phyloP scores from a whole-genome alignment of 2,797 vertebrate genomes.

The Babyrousa celebensis region DNA sequence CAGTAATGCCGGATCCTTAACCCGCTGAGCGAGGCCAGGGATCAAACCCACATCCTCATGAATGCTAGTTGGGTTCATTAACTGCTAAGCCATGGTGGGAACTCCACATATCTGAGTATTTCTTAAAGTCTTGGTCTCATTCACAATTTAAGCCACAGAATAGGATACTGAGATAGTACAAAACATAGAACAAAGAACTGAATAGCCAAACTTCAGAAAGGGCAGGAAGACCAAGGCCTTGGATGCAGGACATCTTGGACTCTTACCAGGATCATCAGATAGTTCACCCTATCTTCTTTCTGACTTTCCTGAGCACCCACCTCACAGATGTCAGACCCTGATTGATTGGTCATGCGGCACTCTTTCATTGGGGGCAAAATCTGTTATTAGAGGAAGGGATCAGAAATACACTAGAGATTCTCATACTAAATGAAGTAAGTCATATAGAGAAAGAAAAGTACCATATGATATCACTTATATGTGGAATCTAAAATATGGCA shows the following conservation, averaged over 20 bases:
- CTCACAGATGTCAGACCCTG: neutral
- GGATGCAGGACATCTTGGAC: neutral
- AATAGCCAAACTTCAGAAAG: conserved; percentile 1
- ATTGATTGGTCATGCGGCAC: neutral
- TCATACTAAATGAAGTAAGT: too few relatives aligned
- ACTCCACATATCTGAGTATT: neutral
- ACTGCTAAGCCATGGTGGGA: too few relatives aligned
- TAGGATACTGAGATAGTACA: neutral
- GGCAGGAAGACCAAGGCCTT: neutral
- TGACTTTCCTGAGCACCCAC: neutral
- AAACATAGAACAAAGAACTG: neutral
- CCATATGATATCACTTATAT: too few relatives aligned
- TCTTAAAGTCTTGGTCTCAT: conserved; percentile 6
- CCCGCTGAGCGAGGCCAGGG: too few relatives aligned
- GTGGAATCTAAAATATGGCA: too few relatives aligned
- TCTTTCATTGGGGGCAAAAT: neutral
- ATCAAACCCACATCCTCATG: too few relatives aligned
- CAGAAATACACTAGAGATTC: neutral
- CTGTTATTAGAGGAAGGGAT: neutral
- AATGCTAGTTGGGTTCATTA: too few relatives aligned
- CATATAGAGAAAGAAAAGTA: too few relatives aligned
- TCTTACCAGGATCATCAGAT: neutral
- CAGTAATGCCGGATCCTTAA: too few relatives aligned
- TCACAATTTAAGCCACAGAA: neutral
- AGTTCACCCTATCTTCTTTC: conserved; percentile 27